Percentiles rank a stretch among this genome's conserved stretches.
Evolutionary conservation across 2,888 invertebrate genomes (phyloP).

Genomic region (Salpingus planirostris): DNA sequence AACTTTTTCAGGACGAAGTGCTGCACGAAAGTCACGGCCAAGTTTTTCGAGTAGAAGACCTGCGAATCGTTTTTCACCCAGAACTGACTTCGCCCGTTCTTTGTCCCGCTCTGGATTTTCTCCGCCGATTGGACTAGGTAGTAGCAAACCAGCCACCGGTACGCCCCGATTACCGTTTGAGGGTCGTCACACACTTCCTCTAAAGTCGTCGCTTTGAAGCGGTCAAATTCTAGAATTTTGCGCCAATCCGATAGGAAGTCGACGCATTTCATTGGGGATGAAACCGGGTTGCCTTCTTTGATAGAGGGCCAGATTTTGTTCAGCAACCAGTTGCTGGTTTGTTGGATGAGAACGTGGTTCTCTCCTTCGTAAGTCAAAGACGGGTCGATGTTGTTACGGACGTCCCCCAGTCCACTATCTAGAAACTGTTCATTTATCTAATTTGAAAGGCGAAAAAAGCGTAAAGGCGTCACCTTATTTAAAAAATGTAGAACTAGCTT

Average conservation of each 20-base stretch:
- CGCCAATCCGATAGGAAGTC: conserved; percentile 54
- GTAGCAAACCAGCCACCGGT: conserved; percentile 76
- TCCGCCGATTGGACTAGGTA: conserved; percentile 60
- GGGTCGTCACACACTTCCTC: conserved; percentile 54
- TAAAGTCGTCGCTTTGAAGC: conserved; percentile 24
- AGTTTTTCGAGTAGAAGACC: conserved; percentile 67
- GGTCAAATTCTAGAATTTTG: conserved; percentile 43
- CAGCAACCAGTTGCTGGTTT: conserved; percentile 75
- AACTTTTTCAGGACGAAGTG: conserved; percentile 49
- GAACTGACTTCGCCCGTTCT: conserved; percentile 55
- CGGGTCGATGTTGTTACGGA: conserved; percentile 75
- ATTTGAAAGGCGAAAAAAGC: no score
- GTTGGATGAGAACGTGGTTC: conserved; percentile 77
- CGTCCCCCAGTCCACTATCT: conserved; percentile 65
- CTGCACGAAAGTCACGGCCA: conserved; percentile 77
- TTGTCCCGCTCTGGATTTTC: conserved; percentile 42
- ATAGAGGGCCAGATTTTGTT: conserved; percentile 46
- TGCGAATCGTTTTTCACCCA: conserved; percentile 77
- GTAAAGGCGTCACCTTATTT: no score
- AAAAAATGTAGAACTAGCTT: no score
- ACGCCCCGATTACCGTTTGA: no score
- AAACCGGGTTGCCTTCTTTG: conserved; percentile 35
- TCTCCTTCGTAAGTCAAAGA: conserved; percentile 88
- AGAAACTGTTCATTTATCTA: no score
- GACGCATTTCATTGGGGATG: conserved; percentile 57